phyloP scores from a whole-genome alignment of 64 coral and sea anemone genomes.

The Pachyseris speciosa region DNA sequence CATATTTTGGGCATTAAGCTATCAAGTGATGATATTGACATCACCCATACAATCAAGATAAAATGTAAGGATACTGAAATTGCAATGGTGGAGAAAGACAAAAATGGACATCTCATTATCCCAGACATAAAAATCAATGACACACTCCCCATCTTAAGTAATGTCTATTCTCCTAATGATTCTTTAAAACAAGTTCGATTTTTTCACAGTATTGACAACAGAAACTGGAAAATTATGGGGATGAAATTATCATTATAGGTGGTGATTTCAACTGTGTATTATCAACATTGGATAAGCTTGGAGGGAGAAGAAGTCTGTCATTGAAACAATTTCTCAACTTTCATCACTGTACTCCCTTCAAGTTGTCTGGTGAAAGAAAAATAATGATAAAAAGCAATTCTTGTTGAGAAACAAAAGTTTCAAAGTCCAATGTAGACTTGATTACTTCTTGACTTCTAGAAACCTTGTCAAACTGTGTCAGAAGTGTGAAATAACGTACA shows the following conservation, averaged over 20 bases:
- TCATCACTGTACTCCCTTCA: not conserved
- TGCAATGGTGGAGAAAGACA: not conserved
- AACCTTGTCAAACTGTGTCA: not conserved
- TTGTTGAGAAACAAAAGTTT: not conserved
- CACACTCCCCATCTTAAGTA: not conserved
- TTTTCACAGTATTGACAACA: not conserved
- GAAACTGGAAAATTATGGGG: not conserved
- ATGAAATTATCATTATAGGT: slow-evolving; percentile 4
- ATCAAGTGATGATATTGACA: no score
- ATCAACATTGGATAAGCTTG: slow-evolving; percentile 5
- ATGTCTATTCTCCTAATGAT: slow-evolving; percentile 8
- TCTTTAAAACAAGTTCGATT: not conserved
- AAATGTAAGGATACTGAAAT: not conserved
- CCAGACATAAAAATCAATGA: not conserved
- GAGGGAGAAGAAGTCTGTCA: not conserved
- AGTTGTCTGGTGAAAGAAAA: not conserved
- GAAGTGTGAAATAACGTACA: not conserved
- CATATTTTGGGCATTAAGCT: no score
- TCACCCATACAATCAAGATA: no score
- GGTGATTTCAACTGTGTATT: slow-evolving; percentile 11
- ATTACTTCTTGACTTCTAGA: slow-evolving; percentile 30
- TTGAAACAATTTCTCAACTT: not conserved
- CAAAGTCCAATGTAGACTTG: not conserved
- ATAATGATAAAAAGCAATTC: not conserved
- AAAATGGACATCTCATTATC: not conserved